Evolutionary conservation across 2,797 vertebrate species (phyloP).

Genomic region (Danio albolineatus): DNA sequence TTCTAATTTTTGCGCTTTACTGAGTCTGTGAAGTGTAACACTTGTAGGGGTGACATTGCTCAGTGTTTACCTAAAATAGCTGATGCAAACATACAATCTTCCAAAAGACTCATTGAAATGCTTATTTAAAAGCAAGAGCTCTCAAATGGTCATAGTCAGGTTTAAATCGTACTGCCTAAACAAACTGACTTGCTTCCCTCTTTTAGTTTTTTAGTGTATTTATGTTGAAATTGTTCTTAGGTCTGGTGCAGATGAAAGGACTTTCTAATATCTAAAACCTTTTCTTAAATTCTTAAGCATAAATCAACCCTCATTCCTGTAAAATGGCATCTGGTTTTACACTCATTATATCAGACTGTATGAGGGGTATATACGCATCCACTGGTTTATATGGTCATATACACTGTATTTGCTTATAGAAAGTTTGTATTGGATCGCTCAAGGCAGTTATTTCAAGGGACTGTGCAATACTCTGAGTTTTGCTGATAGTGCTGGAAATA

Average conservation of each 20-base stretch:
- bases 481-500: slow-evolving; percentile 74
- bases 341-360: slow-evolving; percentile 38
- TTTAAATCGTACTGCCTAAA: slow-evolving; percentile 12
- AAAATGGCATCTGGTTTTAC: slow-evolving; percentile 34
- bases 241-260: slow-evolving; percentile 12
- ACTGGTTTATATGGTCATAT: slow-evolving; percentile 41
- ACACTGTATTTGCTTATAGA: slow-evolving; percentile 42
- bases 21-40: not conserved
- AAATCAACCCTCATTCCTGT: slow-evolving; percentile 19
- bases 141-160: slow-evolving; percentile 11
- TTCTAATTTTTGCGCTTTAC: slow-evolving; percentile 24
- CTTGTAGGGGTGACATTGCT: slow-evolving; percentile 9
- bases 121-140: slow-evolving; percentile 34
- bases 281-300: slow-evolving; percentile 8
- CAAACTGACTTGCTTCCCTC: not conserved
- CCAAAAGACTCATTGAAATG: slow-evolving; percentile 3
- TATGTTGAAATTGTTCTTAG: slow-evolving; percentile 8
- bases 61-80: slow-evolving; percentile 22
- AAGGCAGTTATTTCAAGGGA: slow-evolving; percentile 33
- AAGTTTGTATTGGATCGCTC: slow-evolving; percentile 27
- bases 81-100: not conserved
- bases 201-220: not conserved
- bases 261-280: slow-evolving; percentile 1
- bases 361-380: slow-evolving; percentile 29
- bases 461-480: slow-evolving; percentile 52